These are phyloP conservation scores for Muricea muricata DNA, from an alignment of 92 coral and sea anemone species.

Conservation along the genomic window DNA sequence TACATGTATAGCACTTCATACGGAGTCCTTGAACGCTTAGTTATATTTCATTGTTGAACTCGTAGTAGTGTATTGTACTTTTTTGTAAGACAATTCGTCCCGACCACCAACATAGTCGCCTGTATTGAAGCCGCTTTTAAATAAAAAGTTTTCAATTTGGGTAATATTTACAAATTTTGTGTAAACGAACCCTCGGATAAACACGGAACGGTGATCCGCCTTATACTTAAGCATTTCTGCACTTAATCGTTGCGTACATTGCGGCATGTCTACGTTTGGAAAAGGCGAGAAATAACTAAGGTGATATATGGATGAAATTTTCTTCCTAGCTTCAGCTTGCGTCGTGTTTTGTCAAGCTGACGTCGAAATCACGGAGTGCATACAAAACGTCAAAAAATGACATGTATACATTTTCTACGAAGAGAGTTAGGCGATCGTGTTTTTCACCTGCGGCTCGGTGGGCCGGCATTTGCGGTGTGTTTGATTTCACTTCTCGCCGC, in stretches of 20 bases:
- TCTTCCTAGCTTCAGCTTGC: neutral
- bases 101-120: too few species aligned
- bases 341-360: neutral
- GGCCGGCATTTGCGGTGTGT: neutral
- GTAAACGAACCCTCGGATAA: constrained; percentile 12
- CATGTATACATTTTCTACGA: neutral
- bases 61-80: neutral
- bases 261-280: neutral
- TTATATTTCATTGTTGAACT: too few species aligned
- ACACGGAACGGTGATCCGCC: too few species aligned
- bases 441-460: constrained; percentile 33
- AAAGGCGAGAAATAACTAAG: neutral
- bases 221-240: neutral
- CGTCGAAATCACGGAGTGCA: neutral
- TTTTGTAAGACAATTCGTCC: neutral
- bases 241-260: neutral
- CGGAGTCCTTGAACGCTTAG: too few species aligned
- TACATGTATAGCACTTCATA: neutral
- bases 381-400: constrained; percentile 2
- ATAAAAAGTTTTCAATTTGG: neutral
- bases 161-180: constrained; percentile 18
- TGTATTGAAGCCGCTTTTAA: neutral
- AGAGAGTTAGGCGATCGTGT: neutral
- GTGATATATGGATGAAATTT: neutral
- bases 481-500: neutral